Evolutionary conservation across 2,113 vertebrate genomes (phyloP).

Genomic region (Asarcornis scutulata): DNA sequence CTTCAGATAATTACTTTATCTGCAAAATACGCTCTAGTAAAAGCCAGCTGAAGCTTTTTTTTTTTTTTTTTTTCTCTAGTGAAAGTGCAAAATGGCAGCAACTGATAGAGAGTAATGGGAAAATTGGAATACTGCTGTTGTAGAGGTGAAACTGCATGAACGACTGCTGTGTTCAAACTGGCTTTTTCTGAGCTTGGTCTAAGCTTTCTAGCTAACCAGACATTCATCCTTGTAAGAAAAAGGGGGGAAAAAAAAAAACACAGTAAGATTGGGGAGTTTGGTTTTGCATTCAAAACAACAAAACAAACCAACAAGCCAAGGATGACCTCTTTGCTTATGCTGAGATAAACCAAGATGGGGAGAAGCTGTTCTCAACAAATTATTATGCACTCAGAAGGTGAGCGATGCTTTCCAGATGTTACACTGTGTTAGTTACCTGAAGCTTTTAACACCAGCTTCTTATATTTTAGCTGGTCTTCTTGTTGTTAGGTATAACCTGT

Average conservation of each 20-base stretch:
- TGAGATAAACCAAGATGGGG: not conserved
- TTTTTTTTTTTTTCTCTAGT: not conserved
- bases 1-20: conserved; percentile 1
- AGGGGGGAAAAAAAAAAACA: not conserved
- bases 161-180: not conserved
- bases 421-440: not conserved
- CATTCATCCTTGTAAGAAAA: not conserved
- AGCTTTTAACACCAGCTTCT: not conserved
- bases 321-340: not conserved
- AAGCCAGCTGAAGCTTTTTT: not conserved
- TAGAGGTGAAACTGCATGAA: not conserved
- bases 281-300: not conserved
- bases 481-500: not conserved
- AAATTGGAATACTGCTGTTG: not conserved
- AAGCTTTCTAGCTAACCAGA: not conserved
- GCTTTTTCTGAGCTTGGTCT: not conserved
- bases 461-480: not conserved
- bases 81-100: not conserved
- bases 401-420: not conserved
- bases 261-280: not conserved
- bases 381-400: not conserved
- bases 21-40: not conserved
- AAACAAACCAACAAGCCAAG: not conserved
- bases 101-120: not conserved
- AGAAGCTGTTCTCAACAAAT: not conserved